Evolutionary conservation across 1,140 invertebrate genomes (phyloP).

Genomic region (Cardiocondyla obscurior): DNA sequence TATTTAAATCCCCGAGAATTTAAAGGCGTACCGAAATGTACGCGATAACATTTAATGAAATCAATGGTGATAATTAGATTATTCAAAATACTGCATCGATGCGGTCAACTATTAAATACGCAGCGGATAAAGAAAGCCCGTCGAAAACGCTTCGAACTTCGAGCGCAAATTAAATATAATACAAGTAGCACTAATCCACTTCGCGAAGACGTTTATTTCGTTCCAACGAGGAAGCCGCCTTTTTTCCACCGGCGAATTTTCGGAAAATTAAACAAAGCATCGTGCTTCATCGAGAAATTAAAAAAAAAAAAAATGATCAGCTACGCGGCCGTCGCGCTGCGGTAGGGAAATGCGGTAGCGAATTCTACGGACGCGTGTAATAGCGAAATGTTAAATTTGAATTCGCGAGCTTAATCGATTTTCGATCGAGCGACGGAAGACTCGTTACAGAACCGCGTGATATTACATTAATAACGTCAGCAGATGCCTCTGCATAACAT

Average conservation of each 20-base stretch:
- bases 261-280: not conserved
- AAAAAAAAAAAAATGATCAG: constrained; percentile 1
- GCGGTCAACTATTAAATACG: not conserved
- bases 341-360: not conserved
- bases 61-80: not conserved
- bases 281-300: not conserved
- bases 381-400: constrained; percentile 31
- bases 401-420: constrained; percentile 32
- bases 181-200: not conserved
- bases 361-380: not conserved
- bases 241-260: not conserved
- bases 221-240: not conserved
- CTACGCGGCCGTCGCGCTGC: not conserved
- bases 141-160: not conserved
- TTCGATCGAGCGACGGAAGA: constrained; percentile 4
- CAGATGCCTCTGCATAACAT: not conserved
- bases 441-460: not conserved
- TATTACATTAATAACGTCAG: constrained; percentile 16
- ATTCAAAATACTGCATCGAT: not conserved
- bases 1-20: not conserved
- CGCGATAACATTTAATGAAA: not conserved
- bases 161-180: not conserved
- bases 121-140: not conserved
- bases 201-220: not conserved
- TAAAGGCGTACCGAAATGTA: not conserved